These are phyloP conservation scores for Plutella xylostella DNA, from an alignment of 2,888 invertebrate species.

Conservation along the genomic window DNA sequence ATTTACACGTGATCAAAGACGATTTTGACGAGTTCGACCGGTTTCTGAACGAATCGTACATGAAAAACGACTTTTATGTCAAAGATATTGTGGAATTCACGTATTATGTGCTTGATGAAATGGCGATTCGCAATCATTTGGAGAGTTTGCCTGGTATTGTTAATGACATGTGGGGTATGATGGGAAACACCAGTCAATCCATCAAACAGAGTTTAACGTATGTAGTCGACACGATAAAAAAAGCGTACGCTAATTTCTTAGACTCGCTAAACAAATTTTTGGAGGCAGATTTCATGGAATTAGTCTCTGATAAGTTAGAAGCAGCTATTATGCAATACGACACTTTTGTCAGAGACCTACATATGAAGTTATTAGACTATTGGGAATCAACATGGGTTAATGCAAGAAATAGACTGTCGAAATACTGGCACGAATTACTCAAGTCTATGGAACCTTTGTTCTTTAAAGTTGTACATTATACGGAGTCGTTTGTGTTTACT, in stretches of 20 bases:
- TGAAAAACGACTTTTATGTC: constrained; percentile 86
- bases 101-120: constrained; percentile 78
- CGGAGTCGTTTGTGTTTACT: constrained; percentile 79
- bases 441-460: constrained; percentile 83
- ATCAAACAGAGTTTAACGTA: constrained; percentile 80
- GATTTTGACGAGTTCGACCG: constrained; percentile 77
- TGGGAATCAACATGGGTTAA: constrained; percentile 82
- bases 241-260: constrained; percentile 76
- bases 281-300: constrained; percentile 80
- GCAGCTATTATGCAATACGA: constrained; percentile 81
- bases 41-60: constrained; percentile 82
- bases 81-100: constrained; percentile 80
- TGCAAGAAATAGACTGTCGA: constrained; percentile 71
- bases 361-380: constrained; percentile 72
- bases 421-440: constrained; percentile 80
- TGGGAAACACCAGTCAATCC: constrained; percentile 87
- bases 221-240: constrained; percentile 79
- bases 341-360: constrained; percentile 80
- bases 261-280: constrained; percentile 77
- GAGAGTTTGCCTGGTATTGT: constrained; percentile 84
- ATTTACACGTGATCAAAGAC: constrained; percentile 77
- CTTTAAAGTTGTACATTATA: constrained; percentile 79
- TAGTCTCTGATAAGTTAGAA: constrained; percentile 76
- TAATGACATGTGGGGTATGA: constrained; percentile 85
- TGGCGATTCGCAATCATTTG: constrained; percentile 81